Evolutionary conservation across 2,797 vertebrate species (phyloP).

Genomic region (Pangasius sanitwongsei): DNA sequence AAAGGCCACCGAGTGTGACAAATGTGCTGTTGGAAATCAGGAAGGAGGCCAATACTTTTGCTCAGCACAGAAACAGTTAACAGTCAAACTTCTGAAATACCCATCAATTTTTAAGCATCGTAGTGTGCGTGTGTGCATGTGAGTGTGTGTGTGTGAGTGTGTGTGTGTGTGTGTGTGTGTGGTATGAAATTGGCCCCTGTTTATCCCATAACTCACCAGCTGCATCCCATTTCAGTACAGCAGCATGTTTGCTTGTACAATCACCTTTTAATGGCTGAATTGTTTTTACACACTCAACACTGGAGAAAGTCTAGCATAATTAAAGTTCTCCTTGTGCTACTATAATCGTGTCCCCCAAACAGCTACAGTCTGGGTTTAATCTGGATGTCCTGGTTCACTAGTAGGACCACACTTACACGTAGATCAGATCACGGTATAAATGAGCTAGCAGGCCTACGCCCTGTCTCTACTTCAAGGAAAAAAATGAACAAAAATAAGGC

Average conservation of each 20-base stretch:
- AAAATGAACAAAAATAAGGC: background rate
- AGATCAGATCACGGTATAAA: background rate
- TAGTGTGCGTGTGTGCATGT: background rate
- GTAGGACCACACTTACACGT: background rate
- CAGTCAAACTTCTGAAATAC: background rate
- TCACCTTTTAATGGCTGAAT: slow-evolving; percentile 69
- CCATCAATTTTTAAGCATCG: background rate
- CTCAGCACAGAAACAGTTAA: background rate
- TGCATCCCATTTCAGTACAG: slow-evolving; percentile 58
- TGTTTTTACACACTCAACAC: slow-evolving; percentile 64
- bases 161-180: slow-evolving; percentile 3
- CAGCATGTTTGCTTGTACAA: slow-evolving; percentile 61
- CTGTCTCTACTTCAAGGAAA: background rate
- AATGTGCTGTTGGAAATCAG: background rate
- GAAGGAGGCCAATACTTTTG: background rate
- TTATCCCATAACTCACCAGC: background rate
- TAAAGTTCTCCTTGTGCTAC: background rate
- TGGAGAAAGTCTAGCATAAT: background rate
- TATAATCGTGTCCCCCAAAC: background rate
- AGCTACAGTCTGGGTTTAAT: background rate
- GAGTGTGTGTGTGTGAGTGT: slow-evolving; percentile 13
- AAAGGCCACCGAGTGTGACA: background rate
- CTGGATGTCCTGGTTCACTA: background rate
- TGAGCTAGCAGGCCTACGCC: background rate
- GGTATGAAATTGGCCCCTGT: background rate